These are phyloP conservation scores for Sebastes elongatus DNA, from an alignment of 2,797 vertebrate species.

Conservation along the genomic window DNA sequence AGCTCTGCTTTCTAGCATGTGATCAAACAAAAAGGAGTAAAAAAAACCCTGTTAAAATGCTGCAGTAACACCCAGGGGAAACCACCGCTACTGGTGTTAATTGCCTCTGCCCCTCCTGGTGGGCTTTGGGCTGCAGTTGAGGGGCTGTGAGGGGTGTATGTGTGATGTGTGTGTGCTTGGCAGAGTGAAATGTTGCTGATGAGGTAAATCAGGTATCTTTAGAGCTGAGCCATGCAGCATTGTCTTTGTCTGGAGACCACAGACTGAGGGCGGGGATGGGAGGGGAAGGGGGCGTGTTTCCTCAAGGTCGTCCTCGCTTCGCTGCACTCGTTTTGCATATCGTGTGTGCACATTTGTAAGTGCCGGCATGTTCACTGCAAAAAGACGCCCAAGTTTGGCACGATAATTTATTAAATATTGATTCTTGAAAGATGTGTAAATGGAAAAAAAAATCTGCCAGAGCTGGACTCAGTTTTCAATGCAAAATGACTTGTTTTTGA, in stretches of 20 bases:
- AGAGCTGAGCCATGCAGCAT: constrained; percentile 63
- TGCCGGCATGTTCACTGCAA: not conserved
- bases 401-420: not conserved
- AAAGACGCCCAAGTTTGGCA: not conserved
- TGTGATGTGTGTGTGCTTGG: not conserved
- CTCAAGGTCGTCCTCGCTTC: constrained; percentile 71
- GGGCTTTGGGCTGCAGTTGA: constrained; percentile 28
- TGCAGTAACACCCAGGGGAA: constrained; percentile 46
- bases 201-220: constrained; percentile 54
- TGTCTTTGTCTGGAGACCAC: constrained; percentile 74
- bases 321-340: constrained; percentile 37
- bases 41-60: constrained; percentile 21
- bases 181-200: constrained; percentile 63
- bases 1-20: constrained; percentile 1
- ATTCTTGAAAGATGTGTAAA: not conserved
- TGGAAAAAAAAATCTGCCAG: not conserved
- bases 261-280: constrained; percentile 34
- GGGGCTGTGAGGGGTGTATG: not conserved
- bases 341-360: not conserved
- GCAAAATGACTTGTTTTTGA: not conserved
- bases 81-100: constrained; percentile 43
- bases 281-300: constrained; percentile 33
- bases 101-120: constrained; percentile 49
- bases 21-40: not conserved
- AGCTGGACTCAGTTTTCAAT: not conserved